Conservation (phyloP, 2,888 invertebrate genomes). For the Leptinotarsa haldemani region DNA sequence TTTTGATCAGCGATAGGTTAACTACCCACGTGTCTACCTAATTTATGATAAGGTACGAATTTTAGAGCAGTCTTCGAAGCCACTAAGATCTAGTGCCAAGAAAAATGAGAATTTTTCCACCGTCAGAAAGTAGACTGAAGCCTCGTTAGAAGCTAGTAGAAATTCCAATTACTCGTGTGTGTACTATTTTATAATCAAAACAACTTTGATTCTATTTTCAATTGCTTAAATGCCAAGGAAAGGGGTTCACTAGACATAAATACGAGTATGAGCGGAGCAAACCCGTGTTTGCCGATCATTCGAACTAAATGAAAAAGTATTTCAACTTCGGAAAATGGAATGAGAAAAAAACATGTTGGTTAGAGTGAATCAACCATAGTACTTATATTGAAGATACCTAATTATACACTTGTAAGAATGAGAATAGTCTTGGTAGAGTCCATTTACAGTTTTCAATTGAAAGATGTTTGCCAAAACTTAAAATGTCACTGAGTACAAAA, state of each 20-base stretch:
- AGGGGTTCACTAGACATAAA: conserved; percentile 13
- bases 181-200: conserved; percentile 27
- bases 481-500: no score
- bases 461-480: no score
- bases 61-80: background rate
- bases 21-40: background rate
- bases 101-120: background rate
- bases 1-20: background rate
- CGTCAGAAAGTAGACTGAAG: conserved; percentile 6
- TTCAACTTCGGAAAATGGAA: no score
- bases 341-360: no score
- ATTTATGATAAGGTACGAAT: background rate
- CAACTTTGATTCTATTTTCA: conserved; percentile 25
- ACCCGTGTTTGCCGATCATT: background rate
- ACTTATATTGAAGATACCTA: background rate
- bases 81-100: conserved; percentile 8
- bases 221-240: conserved; percentile 22
- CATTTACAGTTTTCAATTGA: no score
- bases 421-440: no score
- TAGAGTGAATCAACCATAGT: no score
- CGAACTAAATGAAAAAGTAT: no score
- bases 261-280: conserved; percentile 3
- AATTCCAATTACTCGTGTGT: conserved; percentile 13
- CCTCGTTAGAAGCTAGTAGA: conserved; percentile 16
- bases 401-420: background rate